Evolutionary conservation across 1,140 invertebrate species (phyloP).

Genomic region (Chironomus tepperi): DNA sequence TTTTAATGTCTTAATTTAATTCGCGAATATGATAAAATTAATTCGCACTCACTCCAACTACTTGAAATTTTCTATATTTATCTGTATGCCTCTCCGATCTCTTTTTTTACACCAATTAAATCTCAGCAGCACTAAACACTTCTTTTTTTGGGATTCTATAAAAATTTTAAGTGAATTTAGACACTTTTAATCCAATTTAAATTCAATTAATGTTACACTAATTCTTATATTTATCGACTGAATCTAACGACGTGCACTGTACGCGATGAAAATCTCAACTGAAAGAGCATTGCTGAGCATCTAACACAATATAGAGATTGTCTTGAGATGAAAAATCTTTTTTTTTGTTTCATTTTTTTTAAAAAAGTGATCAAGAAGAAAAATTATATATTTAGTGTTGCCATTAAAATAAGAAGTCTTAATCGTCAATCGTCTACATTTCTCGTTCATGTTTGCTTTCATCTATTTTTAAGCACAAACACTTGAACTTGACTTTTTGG

Average conservation of each 20-base stretch:
- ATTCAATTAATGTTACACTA: not conserved
- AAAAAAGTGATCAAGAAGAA: not conserved
- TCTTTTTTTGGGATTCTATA: too few species aligned
- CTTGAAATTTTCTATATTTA: constrained; percentile 5
- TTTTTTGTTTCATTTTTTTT: not conserved
- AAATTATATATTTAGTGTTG: not conserved
- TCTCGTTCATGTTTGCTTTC: not conserved
- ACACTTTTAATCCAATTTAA: not conserved
- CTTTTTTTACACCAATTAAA: not conserved
- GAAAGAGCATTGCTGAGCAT: not conserved
- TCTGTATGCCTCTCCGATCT: not conserved
- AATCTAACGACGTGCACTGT: not conserved
- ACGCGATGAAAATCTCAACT: constrained; percentile 1
- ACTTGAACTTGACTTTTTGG: not conserved
- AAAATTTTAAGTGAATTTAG: not conserved
- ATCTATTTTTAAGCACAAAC: not conserved
- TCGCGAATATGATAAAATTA: too few species aligned
- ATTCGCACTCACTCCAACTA: constrained; percentile 2
- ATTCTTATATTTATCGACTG: too few species aligned
- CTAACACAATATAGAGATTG: too few species aligned
- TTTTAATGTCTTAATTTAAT: too few species aligned
- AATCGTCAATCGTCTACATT: not conserved
- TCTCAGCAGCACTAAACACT: not conserved
- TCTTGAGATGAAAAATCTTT: not conserved
- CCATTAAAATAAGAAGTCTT: not conserved